Evolutionary conservation across 2,797 vertebrate genomes (phyloP).

Genomic region (Fundulus diaphanus): DNA sequence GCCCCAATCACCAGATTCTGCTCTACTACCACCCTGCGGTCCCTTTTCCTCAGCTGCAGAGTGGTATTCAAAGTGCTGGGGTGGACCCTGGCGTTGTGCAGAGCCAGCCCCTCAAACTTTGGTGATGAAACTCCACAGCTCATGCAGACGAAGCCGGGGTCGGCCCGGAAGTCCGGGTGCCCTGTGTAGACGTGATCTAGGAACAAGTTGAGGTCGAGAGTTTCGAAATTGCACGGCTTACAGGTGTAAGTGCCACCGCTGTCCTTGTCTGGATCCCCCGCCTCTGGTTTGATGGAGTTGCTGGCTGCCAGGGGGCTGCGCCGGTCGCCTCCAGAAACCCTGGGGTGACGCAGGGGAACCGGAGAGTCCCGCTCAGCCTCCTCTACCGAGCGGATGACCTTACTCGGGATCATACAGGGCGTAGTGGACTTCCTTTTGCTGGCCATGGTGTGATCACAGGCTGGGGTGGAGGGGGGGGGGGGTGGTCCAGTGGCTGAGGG

Average conservation of each 20-base stretch:
- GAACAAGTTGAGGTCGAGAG: conserved; percentile 90
- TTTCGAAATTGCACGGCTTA: conserved; percentile 90
- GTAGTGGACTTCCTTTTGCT: conserved; percentile 98
- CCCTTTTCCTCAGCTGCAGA: conserved; percentile 87
- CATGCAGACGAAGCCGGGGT: conserved; percentile 89
- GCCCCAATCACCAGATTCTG: conserved; percentile 79
- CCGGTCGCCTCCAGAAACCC: conserved; percentile 53
- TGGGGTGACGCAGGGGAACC: conserved; percentile 50
- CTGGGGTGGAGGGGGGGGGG: conserved; percentile 6
- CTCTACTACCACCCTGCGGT: conserved; percentile 85
- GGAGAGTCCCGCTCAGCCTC: conserved; percentile 78
- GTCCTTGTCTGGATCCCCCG: conserved; percentile 62
- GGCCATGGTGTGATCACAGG: conserved; percentile 83
- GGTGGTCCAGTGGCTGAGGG: conserved; percentile 44
- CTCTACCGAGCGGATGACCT: conserved; percentile 82
- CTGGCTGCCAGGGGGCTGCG: conserved; percentile 55
- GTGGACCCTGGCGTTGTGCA: conserved; percentile 91
- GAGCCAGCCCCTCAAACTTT: conserved; percentile 91
- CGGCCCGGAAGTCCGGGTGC: conserved; percentile 90
- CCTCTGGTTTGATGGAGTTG: conserved; percentile 65
- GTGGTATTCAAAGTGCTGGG: conserved; percentile 78
- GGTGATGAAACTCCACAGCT: conserved; percentile 87
- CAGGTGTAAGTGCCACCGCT: conserved; percentile 85
- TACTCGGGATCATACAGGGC: conserved; percentile 98
- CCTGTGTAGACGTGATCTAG: conserved; percentile 92